Evolutionary conservation across 2,797 vertebrate genomes (phyloP).

Genomic region (Heterohyrax brucei): DNA sequence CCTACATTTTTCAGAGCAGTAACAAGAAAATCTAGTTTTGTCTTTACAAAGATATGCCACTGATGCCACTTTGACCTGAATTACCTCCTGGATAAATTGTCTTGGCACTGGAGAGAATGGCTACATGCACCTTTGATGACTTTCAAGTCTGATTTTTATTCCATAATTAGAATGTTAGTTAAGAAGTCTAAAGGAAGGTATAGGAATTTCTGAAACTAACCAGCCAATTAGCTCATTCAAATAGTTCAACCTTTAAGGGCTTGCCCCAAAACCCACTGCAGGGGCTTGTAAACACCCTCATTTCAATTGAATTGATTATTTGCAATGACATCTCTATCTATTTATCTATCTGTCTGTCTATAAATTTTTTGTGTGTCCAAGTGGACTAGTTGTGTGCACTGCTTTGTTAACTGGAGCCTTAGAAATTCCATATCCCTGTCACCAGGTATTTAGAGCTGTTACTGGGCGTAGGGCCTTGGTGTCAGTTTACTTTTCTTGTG

Average conservation of each 20-base stretch:
- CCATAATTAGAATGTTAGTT: background rate
- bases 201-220: background rate
- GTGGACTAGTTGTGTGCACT: no score
- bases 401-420: no score
- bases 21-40: conserved; percentile 69
- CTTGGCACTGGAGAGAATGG: background rate
- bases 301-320: background rate
- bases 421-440: no score
- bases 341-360: no score
- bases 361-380: no score
- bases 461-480: no score
- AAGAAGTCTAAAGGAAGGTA: background rate
- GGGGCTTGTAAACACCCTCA: background rate
- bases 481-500: no score
- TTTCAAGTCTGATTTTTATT: background rate
- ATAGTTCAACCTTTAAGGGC: background rate
- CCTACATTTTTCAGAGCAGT: background rate
- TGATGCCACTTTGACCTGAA: background rate
- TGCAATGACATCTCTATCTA: background rate
- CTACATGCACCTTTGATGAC: fast-evolving
- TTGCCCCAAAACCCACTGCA: background rate
- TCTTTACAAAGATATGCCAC: background rate
- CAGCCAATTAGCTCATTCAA: background rate
- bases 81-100: background rate
- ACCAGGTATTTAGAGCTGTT: no score